phyloP scores from a whole-genome alignment of 2,888 invertebrate genomes.

The Atrina japonica region DNA sequence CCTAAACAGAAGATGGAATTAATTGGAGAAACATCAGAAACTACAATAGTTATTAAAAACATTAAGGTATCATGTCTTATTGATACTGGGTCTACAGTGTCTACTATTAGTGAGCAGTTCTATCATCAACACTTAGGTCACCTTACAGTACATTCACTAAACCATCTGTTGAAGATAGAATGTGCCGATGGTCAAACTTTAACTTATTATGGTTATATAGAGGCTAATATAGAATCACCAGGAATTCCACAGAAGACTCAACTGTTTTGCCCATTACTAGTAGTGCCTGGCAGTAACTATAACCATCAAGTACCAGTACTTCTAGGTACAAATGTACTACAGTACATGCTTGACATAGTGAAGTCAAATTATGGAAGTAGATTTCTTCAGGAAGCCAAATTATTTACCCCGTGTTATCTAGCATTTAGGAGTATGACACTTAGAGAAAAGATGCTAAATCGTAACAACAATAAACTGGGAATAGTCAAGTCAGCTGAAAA shows the following conservation, averaged over 20 bases:
- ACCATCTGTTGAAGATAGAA: too few relatives aligned
- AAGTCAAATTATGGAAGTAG: slow-evolving; percentile 15
- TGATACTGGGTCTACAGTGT: slow-evolving; percentile 38
- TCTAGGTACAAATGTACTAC: slow-evolving; percentile 31
- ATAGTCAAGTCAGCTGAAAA: slow-evolving; percentile 27
- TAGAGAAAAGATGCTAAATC: slow-evolving; percentile 23
- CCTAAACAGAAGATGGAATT: background rate
- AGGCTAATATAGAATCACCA: background rate
- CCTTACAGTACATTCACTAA: slow-evolving; percentile 8
- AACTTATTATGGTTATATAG: slow-evolving; percentile 33
- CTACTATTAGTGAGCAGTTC: slow-evolving; percentile 22
- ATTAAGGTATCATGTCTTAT: slow-evolving; percentile 11
- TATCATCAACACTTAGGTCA: slow-evolving; percentile 27
- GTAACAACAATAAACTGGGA: slow-evolving; percentile 17
- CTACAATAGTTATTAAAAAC: slow-evolving; percentile 5
- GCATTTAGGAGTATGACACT: slow-evolving; percentile 34
- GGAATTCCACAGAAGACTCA: background rate
- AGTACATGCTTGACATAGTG: background rate
- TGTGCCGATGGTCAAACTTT: slow-evolving; percentile 27
- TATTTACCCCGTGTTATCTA: slow-evolving; percentile 41
- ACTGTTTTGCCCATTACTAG: slow-evolving; percentile 12
- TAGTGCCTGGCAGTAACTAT: too few relatives aligned
- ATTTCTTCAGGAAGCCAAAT: slow-evolving; percentile 29
- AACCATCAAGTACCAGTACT: too few relatives aligned
- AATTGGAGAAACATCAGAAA: slow-evolving; percentile 24